Conservation (phyloP, 2,113 vertebrate genomes). For the Synchiropus splendidus region DNA sequence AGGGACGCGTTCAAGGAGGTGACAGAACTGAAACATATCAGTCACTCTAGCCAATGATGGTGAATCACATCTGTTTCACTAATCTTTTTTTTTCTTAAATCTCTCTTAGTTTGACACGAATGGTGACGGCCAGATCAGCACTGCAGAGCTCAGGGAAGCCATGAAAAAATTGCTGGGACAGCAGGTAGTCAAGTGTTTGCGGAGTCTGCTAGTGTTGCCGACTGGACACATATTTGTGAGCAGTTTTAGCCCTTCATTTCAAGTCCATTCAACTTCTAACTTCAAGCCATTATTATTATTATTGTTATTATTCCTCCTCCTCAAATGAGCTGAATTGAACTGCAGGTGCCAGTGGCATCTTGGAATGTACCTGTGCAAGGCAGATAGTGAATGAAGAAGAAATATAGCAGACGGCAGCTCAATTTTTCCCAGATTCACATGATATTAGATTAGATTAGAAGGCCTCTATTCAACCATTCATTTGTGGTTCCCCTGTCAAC, state of each 20-base stretch:
- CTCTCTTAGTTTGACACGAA: constrained; percentile 87
- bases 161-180: constrained; percentile 97
- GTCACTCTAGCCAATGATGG: not conserved
- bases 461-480: no score
- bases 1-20: constrained; percentile 96
- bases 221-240: not conserved
- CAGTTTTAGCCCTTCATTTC: not conserved
- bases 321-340: no score
- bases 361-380: no score
- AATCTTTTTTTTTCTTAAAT: constrained; percentile 1
- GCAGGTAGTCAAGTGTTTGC: constrained; percentile 63
- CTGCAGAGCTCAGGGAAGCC: constrained; percentile 87
- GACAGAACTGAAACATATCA: constrained; percentile 16
- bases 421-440: no score
- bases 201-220: not conserved
- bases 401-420: no score
- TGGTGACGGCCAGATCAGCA: constrained; percentile 93
- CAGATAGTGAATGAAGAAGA: no score
- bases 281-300: no score
- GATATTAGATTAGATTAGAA: no score
- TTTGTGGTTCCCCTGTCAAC: no score
- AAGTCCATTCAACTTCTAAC: not conserved
- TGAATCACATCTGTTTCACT: not conserved
- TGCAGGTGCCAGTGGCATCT: no score
- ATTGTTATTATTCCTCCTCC: no score